Percentiles rank a stretch among this genome's conserved stretches.
phyloP scores from a whole-genome alignment of 2,888 invertebrate species.

The Oxytorus armatus region DNA sequence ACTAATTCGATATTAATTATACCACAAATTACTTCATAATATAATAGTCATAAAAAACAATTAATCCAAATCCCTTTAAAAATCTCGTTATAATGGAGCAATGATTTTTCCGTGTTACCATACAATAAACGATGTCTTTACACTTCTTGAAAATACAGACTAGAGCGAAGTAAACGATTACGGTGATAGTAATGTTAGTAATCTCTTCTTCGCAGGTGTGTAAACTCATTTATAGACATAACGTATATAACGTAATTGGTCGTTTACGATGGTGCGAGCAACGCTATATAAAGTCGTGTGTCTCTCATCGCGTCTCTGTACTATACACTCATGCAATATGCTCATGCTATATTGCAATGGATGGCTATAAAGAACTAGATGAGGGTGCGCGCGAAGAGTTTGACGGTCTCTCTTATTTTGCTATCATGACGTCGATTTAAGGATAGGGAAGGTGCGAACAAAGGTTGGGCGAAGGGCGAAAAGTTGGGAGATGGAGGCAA shows the following conservation, averaged over 20 bases:
- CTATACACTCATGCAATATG: not conserved
- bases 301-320: constrained; percentile 1
- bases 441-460: constrained; percentile 51
- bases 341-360: too few relatives aligned
- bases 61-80: too few relatives aligned
- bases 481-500: constrained; percentile 1
- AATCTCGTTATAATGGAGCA: too few relatives aligned
- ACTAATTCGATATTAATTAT: constrained; percentile 1
- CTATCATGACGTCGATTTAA: constrained; percentile 76
- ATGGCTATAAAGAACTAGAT: not conserved
- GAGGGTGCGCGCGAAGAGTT: constrained; percentile 5
- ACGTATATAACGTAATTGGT: constrained; percentile 40
- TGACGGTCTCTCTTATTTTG: constrained; percentile 60
- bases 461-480: constrained; percentile 65
- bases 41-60: too few relatives aligned
- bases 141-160: constrained; percentile 8
- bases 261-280: constrained; percentile 44
- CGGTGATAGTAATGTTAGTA: constrained; percentile 9
- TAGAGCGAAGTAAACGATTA: not conserved
- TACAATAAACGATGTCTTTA: not conserved
- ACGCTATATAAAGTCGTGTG: constrained; percentile 30
- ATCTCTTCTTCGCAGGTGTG: constrained; percentile 25
- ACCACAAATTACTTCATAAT: too few relatives aligned
- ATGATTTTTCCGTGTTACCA: too few relatives aligned
- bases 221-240: constrained; percentile 19